phyloP scores from a whole-genome alignment of 2,797 vertebrate species.

The Vultur gryphus region DNA sequence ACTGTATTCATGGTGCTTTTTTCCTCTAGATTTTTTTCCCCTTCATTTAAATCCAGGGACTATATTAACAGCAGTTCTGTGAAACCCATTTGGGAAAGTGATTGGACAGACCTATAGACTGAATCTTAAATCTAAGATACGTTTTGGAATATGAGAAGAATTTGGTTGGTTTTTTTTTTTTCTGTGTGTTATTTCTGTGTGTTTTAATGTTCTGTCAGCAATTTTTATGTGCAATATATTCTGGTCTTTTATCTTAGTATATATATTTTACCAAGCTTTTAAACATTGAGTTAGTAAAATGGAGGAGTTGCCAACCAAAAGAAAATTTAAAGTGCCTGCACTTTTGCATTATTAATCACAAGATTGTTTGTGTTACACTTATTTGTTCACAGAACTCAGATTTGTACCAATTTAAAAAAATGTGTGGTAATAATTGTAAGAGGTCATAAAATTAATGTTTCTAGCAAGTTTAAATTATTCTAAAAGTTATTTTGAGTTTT shows the following conservation, averaged over 20 bases:
- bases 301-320: background rate
- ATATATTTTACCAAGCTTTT: background rate
- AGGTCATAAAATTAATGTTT: background rate
- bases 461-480: background rate
- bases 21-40: background rate
- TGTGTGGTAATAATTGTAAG: background rate
- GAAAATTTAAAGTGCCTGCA: background rate
- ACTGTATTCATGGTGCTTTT: constrained; percentile 9
- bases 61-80: background rate
- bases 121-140: constrained; percentile 15
- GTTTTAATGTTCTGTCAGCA: background rate
- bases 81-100: background rate
- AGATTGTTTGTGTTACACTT: background rate
- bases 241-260: background rate
- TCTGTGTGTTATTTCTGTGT: background rate
- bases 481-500: background rate
- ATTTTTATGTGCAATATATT: background rate
- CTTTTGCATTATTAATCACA: background rate
- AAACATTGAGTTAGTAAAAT: background rate
- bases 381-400: background rate
- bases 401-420: background rate
- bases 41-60: background rate
- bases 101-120: background rate
- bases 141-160: background rate
- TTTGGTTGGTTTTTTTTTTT: background rate